Evolutionary conservation across 1,140 invertebrate species (phyloP).

Genomic region (Nasonia longicornis): DNA sequence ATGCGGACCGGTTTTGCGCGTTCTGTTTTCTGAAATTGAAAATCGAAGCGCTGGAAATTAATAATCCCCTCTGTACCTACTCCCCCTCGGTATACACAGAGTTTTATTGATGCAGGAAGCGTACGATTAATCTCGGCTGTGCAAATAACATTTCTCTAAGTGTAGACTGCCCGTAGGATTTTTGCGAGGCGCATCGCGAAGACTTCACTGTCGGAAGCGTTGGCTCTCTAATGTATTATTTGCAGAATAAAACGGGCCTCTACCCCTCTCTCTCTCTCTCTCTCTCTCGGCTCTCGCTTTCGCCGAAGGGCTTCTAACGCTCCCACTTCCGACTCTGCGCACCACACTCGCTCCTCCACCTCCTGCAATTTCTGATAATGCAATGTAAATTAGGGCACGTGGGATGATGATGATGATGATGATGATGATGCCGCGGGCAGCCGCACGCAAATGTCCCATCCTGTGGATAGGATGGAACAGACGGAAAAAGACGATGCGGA

Average conservation of each 20-base stretch:
- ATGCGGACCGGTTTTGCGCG: not conserved
- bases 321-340: slow-evolving; percentile 7
- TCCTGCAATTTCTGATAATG: slow-evolving; percentile 19
- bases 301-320: slow-evolving; percentile 1
- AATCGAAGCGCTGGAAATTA: not conserved
- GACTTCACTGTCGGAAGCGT: slow-evolving; percentile 25
- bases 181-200: slow-evolving; percentile 16
- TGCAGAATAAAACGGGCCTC: slow-evolving; percentile 36
- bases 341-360: not conserved
- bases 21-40: not conserved
- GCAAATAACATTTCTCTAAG: slow-evolving; percentile 38
- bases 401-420: slow-evolving; percentile 3
- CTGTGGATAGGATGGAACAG: not conserved
- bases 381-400: slow-evolving; percentile 15
- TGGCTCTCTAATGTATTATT: slow-evolving; percentile 38
- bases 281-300: not conserved
- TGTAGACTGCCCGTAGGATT: slow-evolving; percentile 14
- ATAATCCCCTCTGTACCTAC: not conserved
- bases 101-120: slow-evolving; percentile 24
- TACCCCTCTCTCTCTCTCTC: not conserved
- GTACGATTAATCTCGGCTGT: slow-evolving; percentile 37
- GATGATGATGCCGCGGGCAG: not conserved
- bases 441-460: not conserved
- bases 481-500: not conserved
- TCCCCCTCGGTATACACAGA: not conserved